Evolutionary conservation across 2,797 vertebrate species (phyloP), one percentile per base, ranked within the genome.

Genomic region (Ctenopoma kingsleyae): DNA sequence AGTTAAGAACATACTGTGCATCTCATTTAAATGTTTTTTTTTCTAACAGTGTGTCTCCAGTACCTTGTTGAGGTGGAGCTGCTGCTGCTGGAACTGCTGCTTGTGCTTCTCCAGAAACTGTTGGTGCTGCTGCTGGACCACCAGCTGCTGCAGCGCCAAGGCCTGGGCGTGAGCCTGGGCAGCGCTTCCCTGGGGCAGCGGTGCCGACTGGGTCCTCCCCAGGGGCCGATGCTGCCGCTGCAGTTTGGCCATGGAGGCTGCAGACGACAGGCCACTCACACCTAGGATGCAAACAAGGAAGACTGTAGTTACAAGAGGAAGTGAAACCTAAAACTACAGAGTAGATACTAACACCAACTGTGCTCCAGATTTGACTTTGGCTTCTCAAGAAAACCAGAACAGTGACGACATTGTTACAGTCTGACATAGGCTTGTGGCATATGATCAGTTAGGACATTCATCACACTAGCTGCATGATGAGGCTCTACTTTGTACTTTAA

Each of bases 21-120:
- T 32, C 5, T 3, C 30, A 32, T 6, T 32, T 32, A 32, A 6
- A 30, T 30, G 27, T n/a, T 3, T n/a, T 13, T 32, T 9, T 38
- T 38, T 38, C 10, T 13, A 38, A 38, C 12, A 13, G 10, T 16
- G 5, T 5, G 15, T 15, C 65, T 46, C 3, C 3, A 1, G 46
- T 86, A 98, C 97, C 96, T 98, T 98, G 95, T 92, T 96, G 82
- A 98, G 92, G 92, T 98, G 97, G 79, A 98, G 94, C 86, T 98
- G 97, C 88, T 98, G 96, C 83, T 98, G 97, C 82, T 98, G 97
- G 86, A 99, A 98, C 83, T 98, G 97, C 92, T 98, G 97, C 89
- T 98, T 98, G 93, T 99, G 97, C 93, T 98, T 99, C 94, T 98
- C 97, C 93, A 98, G 94, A 92, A 99, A 99, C 92, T 98, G 97